phyloP scores from a whole-genome alignment of 1,140 invertebrate genomes.

The Tachypleus tridentatus region DNA sequence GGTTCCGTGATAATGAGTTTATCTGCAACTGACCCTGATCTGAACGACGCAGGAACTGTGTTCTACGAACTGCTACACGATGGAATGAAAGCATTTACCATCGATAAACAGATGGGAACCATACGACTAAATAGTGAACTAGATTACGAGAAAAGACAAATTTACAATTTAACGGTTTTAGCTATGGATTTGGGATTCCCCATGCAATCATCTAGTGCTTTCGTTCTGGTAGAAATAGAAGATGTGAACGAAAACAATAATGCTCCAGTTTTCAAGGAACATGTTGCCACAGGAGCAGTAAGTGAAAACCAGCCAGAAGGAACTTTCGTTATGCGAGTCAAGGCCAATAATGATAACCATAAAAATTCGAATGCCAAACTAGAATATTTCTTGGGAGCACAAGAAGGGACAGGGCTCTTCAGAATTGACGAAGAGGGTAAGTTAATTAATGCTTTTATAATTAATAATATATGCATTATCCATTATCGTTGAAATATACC shows the following conservation, averaged over 20 bases:
- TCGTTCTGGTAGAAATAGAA: slow-evolving; percentile 14
- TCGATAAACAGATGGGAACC: slow-evolving; percentile 18
- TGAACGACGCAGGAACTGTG: slow-evolving; percentile 60
- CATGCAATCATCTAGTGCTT: slow-evolving; percentile 5
- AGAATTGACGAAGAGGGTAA: too few species aligned
- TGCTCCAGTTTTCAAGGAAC: slow-evolving; percentile 68
- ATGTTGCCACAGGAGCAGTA: slow-evolving; percentile 48
- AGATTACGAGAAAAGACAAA: slow-evolving; percentile 22
- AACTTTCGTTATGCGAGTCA: slow-evolving; percentile 57
- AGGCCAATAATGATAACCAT: slow-evolving; percentile 49
- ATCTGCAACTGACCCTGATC: slow-evolving; percentile 74
- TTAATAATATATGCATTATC: too few species aligned
- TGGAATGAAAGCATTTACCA: slow-evolving; percentile 9
- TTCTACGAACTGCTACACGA: slow-evolving; percentile 33
- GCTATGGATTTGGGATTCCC: slow-evolving; percentile 18
- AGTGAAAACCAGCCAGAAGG: slow-evolving; percentile 59
- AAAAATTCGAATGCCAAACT: too few species aligned
- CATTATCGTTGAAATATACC: too few species aligned
- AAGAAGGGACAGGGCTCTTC: too few species aligned
- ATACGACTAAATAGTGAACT: slow-evolving; percentile 39
- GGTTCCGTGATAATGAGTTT: slow-evolving; percentile 73
- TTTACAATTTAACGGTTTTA: slow-evolving; percentile 24
- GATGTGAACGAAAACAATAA: slow-evolving; percentile 36
- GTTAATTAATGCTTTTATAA: too few species aligned
- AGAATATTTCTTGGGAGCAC: too few species aligned